phyloP scores from a whole-genome alignment of 2,888 invertebrate genomes.

The Cryptocheilus praepositus region DNA sequence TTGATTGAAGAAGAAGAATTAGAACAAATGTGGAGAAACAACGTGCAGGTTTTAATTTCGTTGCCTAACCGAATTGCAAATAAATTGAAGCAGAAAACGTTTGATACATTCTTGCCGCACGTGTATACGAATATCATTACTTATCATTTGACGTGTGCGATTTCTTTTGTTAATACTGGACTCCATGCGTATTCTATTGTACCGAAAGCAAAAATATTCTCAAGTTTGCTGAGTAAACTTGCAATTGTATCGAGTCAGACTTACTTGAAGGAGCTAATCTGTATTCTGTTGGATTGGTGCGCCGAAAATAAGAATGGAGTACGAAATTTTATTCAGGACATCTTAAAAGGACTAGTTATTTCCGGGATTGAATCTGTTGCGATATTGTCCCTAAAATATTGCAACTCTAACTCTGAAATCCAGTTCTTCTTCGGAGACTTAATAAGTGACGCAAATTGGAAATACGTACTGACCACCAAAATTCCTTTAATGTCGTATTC shows the following conservation, averaged over 20 bases:
- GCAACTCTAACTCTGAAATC: slow-evolving; percentile 70
- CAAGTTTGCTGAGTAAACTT: slow-evolving; percentile 80
- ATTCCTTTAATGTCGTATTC: slow-evolving; percentile 78
- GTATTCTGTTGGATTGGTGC: slow-evolving; percentile 78
- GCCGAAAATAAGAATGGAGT: slow-evolving; percentile 51
- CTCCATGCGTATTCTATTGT: slow-evolving; percentile 66
- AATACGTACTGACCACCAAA: slow-evolving; percentile 80
- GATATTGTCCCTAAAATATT: slow-evolving; percentile 77
- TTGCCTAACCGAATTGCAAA: slow-evolving; percentile 85
- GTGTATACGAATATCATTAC: slow-evolving; percentile 79
- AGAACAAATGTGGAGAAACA: slow-evolving; percentile 75
- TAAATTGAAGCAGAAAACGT: slow-evolving; percentile 77
- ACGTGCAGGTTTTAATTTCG: slow-evolving; percentile 80
- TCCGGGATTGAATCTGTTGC: slow-evolving; percentile 79
- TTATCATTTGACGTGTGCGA: slow-evolving; percentile 78
- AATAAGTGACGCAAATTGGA: slow-evolving; percentile 76
- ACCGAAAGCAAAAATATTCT: slow-evolving; percentile 75
- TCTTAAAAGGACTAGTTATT: slow-evolving; percentile 78
- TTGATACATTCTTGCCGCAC: slow-evolving; percentile 78
- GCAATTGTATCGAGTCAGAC: slow-evolving; percentile 78
- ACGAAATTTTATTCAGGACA: slow-evolving; percentile 69
- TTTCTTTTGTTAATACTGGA: slow-evolving; percentile 79
- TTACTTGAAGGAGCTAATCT: slow-evolving; percentile 76
- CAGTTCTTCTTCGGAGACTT: slow-evolving; percentile 76
- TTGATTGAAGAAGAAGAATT: slow-evolving; percentile 55